phyloP scores from a whole-genome alignment of 1,140 invertebrate genomes.

The Glomeris maerens region DNA sequence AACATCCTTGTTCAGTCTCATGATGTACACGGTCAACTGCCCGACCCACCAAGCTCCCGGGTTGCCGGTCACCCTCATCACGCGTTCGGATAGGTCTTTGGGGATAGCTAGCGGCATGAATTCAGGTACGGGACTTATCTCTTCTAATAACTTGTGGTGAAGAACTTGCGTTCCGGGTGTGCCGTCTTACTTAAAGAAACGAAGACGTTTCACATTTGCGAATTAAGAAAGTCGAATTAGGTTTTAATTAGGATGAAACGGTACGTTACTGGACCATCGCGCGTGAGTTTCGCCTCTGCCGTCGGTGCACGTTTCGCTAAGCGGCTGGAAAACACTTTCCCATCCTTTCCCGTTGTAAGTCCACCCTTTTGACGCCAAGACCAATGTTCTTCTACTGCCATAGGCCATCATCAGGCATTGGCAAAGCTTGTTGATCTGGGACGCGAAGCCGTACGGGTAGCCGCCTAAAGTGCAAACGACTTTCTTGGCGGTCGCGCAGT shows the following conservation, averaged over 20 bases:
- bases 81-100: constrained; percentile 62
- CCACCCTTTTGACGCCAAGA: constrained; percentile 91
- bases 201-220: too few relatives aligned
- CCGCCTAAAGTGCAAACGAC: constrained; percentile 91
- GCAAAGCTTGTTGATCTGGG: constrained; percentile 90
- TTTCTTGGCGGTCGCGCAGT: constrained; percentile 75
- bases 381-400: constrained; percentile 81
- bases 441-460: constrained; percentile 91
- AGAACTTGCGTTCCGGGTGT: constrained; percentile 63
- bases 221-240: too few relatives aligned
- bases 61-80: constrained; percentile 77
- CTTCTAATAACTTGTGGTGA: constrained; percentile 85
- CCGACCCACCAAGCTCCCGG: constrained; percentile 96
- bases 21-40: constrained; percentile 80
- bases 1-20: constrained; percentile 43
- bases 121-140: constrained; percentile 67
- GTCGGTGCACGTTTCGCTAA: constrained; percentile 67
- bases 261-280: constrained; percentile 23
- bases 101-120: constrained; percentile 89
- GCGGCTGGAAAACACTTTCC: constrained; percentile 85
- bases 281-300: constrained; percentile 15
- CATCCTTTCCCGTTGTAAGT: constrained; percentile 77
- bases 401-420: constrained; percentile 96
- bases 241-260: too few relatives aligned
- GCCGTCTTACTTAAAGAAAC: too few relatives aligned